A percentile compares a stretch with the other conserved stretches of the same genome.
phyloP scores from a whole-genome alignment of 2,797 vertebrate species.

The Mus spretus region DNA sequence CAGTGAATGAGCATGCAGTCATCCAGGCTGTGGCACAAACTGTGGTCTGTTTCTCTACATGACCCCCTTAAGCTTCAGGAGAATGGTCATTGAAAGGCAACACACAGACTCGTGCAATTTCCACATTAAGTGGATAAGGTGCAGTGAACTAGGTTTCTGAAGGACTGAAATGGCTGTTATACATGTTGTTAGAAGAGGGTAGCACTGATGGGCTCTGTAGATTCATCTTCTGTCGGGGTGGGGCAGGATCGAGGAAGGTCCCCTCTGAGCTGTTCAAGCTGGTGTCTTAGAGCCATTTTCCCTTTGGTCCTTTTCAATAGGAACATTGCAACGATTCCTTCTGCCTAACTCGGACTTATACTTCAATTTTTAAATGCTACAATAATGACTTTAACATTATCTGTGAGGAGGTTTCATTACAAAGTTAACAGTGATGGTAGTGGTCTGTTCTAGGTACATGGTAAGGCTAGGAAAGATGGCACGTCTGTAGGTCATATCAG shows the following conservation, averaged over 20 bases:
- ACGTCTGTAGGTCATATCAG: no score
- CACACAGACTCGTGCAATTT: slow-evolving; percentile 21
- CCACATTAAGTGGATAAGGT: neutral
- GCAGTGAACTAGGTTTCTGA: neutral
- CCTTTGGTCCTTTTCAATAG: neutral
- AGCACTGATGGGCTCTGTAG: neutral
- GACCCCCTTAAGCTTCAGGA: slow-evolving; percentile 43
- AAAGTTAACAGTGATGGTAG: slow-evolving; percentile 16
- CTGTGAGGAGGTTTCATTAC: slow-evolving; percentile 26
- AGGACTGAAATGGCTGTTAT: neutral
- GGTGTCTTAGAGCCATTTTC: no score
- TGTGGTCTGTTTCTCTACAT: slow-evolving; percentile 55
- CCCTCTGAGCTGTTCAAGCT: neutral
- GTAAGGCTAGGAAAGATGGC: no score
- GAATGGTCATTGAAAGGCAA: slow-evolving; percentile 52
- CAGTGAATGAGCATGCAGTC: slow-evolving; percentile 65
- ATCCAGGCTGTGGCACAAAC: slow-evolving; percentile 46
- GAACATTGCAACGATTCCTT: neutral
- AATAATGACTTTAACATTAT: slow-evolving; percentile 31
- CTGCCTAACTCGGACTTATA: neutral
- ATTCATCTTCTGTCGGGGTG: neutral
- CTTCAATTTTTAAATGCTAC: slow-evolving; percentile 43
- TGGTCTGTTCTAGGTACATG: neutral
- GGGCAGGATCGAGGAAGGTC: neutral
- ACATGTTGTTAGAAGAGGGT: neutral